Evolutionary conservation across 23 tunicate genomes (phyloP), one percentile per base, ranked within the genome.

Genomic region (Pegea sp.): DNA sequence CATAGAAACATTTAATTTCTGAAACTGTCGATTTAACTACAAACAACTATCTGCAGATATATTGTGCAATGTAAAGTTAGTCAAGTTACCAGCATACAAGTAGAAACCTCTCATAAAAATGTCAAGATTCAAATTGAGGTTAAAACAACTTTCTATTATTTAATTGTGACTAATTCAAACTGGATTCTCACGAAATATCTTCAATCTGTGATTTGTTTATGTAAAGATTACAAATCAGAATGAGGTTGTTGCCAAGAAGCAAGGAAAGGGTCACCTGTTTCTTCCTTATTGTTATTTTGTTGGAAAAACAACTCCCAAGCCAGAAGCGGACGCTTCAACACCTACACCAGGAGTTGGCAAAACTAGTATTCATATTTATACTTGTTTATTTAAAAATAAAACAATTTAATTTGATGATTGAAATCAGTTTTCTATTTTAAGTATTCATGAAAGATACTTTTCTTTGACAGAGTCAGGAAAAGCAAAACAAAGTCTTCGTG

Each of bases 191-290:
- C 7, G 13, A 5, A 23, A 6, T 56, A 6, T 26, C 44, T 6
- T 28, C 16, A 11, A 26, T 13, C 13, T 26, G 8, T 7, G 56
- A 19, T 20, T 8, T 51, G 56, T 11, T 11, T 20, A 19, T 16
- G n/a, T 51, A 8, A 22, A 80, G 93, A 57, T 84, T 31, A 42
- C 67, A 3, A 72, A 84, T 52, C 62, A 84, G 30, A 71, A 63
- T 19, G 70, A 44, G 24, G 75, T 69, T 48, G 29, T 84, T 24
- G 57, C 42, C 11, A 77, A 65, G 6, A 49, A 44, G 3, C 27
- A 44, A 34, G 81, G 81, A 20, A 84, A 68, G 32, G 95, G 95
- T 18, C 84, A 73, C 29, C 68, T 77, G 56, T 77, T 84, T 4
- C 58, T 84, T 26, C 95, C 95, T 1, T 38, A 38, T 16, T 38